Evolutionary conservation across 2,888 invertebrate species (phyloP), one percentile per base, ranked within the genome.

Genomic region (Bimastos eiseni): DNA sequence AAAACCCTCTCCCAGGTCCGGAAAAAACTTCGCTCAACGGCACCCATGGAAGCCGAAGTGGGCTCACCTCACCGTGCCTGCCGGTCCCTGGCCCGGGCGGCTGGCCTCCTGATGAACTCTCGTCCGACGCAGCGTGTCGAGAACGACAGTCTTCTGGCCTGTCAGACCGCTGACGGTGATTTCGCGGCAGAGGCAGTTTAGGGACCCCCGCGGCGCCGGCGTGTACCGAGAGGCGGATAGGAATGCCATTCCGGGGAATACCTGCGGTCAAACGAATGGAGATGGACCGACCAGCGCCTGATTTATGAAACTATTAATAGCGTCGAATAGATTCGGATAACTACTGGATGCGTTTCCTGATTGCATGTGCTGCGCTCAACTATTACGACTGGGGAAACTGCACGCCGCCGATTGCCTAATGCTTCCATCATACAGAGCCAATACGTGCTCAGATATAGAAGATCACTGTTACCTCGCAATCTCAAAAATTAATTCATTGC

Each of bases 141-240:
- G 70, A 70, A 70, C 70, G 70, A 70, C 70, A 30, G 70, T 70
- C n/a, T n/a, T n/a, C n/a, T 1, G 4, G 30, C n/a, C n/a, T 70
- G 70, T 70, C 70, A 70, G 70, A 70, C 70, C 70, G n/a, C 70
- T 70, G 70, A n/a, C 70, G 70, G 70, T n/a, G 70, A 70, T 70
- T 70, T 70, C 70, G 30, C 70, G 70, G 70, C n/a, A 70, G 70
- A 70, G 70, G 70, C 70, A 70, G 70, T 70, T 70, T 70, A 70
- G 30, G n/a, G 70, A n/a, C 11, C 30, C 70, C 70, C 70, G 70
- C 17, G 6, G n/a, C 17, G 70, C 11, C 70, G 30, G 70, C 4
- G 70, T 70, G 70, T 70, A 70, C 70, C 70, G 30, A 70, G 70
- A 30, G 70, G 70, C 13, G 30, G 70, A 4, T 17, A 70, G 70